Conservation (phyloP, 2,113 vertebrate species). For the Tachysurus fulvidraco region DNA sequence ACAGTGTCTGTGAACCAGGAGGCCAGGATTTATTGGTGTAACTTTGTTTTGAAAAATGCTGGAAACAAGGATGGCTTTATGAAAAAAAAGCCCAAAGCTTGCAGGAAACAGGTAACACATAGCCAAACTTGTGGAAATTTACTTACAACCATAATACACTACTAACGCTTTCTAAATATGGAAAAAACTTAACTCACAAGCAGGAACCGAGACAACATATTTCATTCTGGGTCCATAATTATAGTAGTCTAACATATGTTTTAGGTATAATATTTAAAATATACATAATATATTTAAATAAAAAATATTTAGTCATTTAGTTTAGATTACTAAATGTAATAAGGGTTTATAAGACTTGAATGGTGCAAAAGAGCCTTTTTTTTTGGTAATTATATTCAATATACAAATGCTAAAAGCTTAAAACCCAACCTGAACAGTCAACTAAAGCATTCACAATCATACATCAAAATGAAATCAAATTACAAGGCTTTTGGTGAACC, state of each 20-base stretch:
- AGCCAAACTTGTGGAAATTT: not conserved
- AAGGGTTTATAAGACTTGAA: too few relatives aligned
- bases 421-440: not conserved
- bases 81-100: not conserved
- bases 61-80: not conserved
- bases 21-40: not conserved
- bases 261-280: not conserved
- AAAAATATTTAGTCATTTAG: too few relatives aligned
- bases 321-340: too few relatives aligned
- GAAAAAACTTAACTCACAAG: not conserved
- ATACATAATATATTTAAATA: too few relatives aligned
- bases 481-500: not conserved
- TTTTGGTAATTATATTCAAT: too few relatives aligned
- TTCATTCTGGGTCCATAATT: constrained; percentile 14
- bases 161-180: not conserved
- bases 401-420: not conserved
- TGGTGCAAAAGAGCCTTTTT: too few relatives aligned
- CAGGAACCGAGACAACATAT: not conserved
- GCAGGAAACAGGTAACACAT: not conserved
- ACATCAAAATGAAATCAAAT: not conserved
- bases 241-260: not conserved
- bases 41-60: not conserved
- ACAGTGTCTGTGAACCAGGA: constrained; percentile 15
- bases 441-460: not conserved
- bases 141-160: not conserved